These are phyloP conservation scores for Pterophyllum scalare DNA, from an alignment of 2,113 vertebrate genomes.

Conservation along the genomic window DNA sequence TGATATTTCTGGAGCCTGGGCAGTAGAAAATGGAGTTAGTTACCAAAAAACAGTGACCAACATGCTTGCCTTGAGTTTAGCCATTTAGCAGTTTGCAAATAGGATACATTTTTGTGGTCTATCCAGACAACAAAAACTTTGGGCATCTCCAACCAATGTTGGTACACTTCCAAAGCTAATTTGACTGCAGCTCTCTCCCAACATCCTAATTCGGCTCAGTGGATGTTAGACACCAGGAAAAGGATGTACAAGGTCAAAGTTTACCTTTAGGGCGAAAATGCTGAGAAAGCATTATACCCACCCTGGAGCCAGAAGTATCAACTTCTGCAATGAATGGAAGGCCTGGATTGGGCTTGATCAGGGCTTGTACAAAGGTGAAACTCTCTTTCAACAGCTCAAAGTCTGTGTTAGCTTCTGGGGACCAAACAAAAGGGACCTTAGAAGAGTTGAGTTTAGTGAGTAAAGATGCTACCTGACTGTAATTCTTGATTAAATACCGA, in stretches of 20 bases:
- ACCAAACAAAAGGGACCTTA: background rate
- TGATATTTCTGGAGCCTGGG: background rate
- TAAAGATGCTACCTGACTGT: background rate
- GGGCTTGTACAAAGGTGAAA: too few relatives aligned
- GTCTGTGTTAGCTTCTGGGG: background rate
- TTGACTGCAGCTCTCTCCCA: background rate
- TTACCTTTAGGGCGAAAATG: too few relatives aligned
- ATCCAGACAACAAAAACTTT: background rate
- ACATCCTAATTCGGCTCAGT: background rate
- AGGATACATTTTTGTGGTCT: background rate
- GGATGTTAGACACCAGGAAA: accelerated
- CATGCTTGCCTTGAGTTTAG: background rate
- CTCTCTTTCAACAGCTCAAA: background rate
- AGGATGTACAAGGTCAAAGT: background rate
- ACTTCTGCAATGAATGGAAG: background rate
- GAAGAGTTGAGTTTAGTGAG: background rate
- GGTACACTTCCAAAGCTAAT: background rate
- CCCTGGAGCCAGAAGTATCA: background rate
- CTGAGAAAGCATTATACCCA: too few relatives aligned
- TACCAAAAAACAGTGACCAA: background rate
- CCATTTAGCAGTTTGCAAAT: background rate
- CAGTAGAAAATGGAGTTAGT: background rate
- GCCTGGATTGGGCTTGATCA: too few relatives aligned
- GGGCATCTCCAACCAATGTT: background rate
- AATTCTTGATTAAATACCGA: background rate